A percentile compares a stretch with the other conserved stretches of the same genome.
Evolutionary conservation across 2,888 invertebrate species (phyloP).

Genomic region (Aphrophora alni): DNA sequence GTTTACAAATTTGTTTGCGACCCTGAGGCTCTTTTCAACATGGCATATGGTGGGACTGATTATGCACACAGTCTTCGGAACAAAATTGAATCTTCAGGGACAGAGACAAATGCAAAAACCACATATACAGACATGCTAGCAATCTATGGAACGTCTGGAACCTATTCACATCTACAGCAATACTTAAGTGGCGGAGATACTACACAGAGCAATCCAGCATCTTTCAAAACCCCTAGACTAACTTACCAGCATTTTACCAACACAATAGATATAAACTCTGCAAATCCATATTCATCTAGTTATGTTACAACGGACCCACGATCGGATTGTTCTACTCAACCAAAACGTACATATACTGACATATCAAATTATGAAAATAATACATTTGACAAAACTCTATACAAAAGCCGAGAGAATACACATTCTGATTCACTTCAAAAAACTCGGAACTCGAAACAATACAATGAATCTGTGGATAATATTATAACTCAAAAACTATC

Average conservation of each 20-base stretch:
- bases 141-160: constrained; percentile 29
- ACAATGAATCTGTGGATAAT: background rate
- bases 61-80: constrained; percentile 18
- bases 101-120: constrained; percentile 8
- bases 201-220: background rate
- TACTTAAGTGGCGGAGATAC: constrained; percentile 4
- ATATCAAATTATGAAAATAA: background rate
- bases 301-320: background rate
- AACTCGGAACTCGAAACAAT: background rate
- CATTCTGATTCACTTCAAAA: background rate
- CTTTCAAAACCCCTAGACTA: constrained; percentile 15
- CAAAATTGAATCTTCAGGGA: constrained; percentile 14
- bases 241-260: constrained; percentile 23
- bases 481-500: constrained; percentile 10
- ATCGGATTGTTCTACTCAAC: constrained; percentile 4
- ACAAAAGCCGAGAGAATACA: background rate
- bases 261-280: background rate
- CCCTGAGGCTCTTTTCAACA: constrained; percentile 87
- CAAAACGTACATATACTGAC: constrained; percentile 1
- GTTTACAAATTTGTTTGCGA: constrained; percentile 98
- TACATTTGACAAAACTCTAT: background rate
- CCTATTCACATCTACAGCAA: constrained; percentile 34
- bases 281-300: background rate
- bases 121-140: constrained; percentile 36
- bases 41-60: constrained; percentile 54